A percentile compares a stretch with the other conserved stretches of the same genome.
phyloP scores from a whole-genome alignment of 2,797 vertebrate genomes.

The Hypotaenidia philippensis region DNA sequence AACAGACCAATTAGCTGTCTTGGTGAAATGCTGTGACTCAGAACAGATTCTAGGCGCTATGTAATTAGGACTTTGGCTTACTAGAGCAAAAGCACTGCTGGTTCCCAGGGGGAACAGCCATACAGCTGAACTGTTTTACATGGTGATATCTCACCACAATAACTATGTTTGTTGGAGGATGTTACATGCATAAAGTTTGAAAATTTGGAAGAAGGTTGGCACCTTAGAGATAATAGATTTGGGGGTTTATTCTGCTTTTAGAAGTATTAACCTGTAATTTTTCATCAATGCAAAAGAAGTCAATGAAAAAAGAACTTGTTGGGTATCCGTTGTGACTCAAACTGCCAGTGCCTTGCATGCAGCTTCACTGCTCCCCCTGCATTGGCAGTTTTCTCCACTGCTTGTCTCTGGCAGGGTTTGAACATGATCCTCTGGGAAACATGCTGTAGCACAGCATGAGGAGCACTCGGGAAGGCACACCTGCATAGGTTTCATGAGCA shows the following conservation, averaged over 20 bases:
- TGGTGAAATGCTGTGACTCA: constrained; percentile 81
- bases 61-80: constrained; percentile 86
- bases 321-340: neutral
- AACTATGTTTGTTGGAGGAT: neutral
- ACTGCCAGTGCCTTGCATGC: neutral
- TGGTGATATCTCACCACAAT: neutral
- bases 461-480: neutral
- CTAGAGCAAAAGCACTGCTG: constrained; percentile 77
- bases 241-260: neutral
- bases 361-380: neutral
- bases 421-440: neutral
- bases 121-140: constrained; percentile 69
- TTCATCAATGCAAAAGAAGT: neutral
- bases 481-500: neutral
- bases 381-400: neutral
- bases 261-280: neutral
- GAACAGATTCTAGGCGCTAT: constrained; percentile 78
- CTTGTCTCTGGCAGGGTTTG: neutral
- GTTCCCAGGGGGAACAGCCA: constrained; percentile 55
- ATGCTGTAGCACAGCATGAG: neutral
- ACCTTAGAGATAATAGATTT: neutral
- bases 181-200: neutral
- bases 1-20: constrained; percentile 86
- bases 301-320: neutral
- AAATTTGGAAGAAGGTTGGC: neutral